These are phyloP conservation scores for Acromyrmex charruanus DNA, from an alignment of 1,140 invertebrate species.

Conservation along the genomic window DNA sequence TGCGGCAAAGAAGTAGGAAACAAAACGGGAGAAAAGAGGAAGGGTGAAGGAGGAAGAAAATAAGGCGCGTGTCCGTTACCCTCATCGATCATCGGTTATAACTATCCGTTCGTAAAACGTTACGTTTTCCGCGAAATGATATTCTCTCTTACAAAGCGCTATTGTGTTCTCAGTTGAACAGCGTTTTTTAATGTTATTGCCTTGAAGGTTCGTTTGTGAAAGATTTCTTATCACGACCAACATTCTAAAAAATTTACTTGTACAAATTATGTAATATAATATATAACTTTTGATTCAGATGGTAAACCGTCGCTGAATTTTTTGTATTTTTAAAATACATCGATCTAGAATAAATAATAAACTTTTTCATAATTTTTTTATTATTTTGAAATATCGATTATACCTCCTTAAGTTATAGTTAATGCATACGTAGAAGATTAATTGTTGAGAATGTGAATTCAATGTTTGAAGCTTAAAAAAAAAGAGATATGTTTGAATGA, in stretches of 20 bases:
- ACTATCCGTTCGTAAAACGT: conserved; percentile 55
- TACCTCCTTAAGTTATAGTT: not conserved
- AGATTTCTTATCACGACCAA: conserved; percentile 1
- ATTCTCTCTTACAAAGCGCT: conserved; percentile 29
- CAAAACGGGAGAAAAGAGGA: not conserved
- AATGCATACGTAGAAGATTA: not conserved
- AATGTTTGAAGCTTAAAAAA: not conserved
- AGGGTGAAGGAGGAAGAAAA: conserved; percentile 13
- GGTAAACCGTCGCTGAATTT: no score
- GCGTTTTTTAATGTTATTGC: not conserved
- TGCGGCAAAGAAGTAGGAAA: conserved; percentile 48
- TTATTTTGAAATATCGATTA: no score
- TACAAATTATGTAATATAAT: not conserved
- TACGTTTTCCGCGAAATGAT: conserved; percentile 49
- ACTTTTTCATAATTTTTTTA: no score
- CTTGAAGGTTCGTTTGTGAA: not conserved
- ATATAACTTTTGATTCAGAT: not conserved
- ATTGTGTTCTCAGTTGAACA: not conserved
- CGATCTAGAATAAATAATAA: no score
- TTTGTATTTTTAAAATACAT: no score
- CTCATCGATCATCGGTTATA: conserved; percentile 64
- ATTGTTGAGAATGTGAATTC: not conserved
- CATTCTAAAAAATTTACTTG: not conserved
- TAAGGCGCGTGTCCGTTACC: conserved; percentile 50
- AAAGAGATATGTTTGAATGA: not conserved